phyloP scores from a whole-genome alignment of 2,113 vertebrate genomes.

The Tyrannus savana region DNA sequence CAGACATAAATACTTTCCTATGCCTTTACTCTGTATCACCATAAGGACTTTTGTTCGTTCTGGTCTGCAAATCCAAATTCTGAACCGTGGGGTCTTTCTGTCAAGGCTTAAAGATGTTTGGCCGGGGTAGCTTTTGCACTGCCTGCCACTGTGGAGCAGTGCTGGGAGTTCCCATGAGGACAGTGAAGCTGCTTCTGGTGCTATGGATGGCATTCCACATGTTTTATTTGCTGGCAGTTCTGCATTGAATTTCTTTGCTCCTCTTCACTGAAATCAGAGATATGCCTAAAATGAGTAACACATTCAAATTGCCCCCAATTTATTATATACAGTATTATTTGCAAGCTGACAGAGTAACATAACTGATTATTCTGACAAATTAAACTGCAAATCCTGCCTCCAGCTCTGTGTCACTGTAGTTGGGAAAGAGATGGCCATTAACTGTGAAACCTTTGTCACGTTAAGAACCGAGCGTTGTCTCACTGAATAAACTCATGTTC shows the following conservation, averaged over 20 bases:
- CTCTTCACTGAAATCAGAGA: background rate
- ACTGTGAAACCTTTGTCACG: background rate
- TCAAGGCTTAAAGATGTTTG: constrained; percentile 20
- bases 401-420: background rate
- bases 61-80: constrained; percentile 45
- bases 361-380: background rate
- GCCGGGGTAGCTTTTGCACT: background rate
- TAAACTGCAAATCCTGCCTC: background rate
- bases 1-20: background rate
- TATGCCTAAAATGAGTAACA: background rate
- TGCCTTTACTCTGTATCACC: background rate
- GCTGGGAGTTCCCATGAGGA: background rate
- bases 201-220: background rate
- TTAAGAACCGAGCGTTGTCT: constrained; percentile 11
- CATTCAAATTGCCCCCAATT: background rate
- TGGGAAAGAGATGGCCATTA: background rate
- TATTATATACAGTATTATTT: background rate
- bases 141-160: background rate
- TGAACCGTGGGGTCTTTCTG: constrained; percentile 4
- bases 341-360: background rate
- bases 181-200: background rate
- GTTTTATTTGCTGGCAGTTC: constrained; percentile 49
- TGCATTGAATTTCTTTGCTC: constrained; percentile 3
- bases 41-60: constrained; percentile 24
- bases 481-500: background rate